phyloP scores from a whole-genome alignment of 2,888 invertebrate genomes.

The Lacanobia oleracea region DNA sequence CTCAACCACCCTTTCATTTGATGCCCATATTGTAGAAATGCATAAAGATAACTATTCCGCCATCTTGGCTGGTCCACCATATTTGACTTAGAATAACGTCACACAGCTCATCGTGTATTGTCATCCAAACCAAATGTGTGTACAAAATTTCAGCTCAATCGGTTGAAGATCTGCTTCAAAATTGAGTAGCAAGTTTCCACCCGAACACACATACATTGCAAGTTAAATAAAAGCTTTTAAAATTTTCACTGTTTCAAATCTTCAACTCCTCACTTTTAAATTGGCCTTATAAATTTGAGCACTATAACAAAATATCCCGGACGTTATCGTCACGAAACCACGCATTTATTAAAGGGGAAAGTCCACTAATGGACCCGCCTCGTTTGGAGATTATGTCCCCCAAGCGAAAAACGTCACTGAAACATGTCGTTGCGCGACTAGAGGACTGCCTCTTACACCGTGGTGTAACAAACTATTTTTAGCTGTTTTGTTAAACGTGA shows the following conservation, averaged over 20 bases:
- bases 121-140: too few species aligned
- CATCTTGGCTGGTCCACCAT: too few species aligned
- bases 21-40: too few species aligned
- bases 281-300: slow-evolving; percentile 41
- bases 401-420: slow-evolving; percentile 65
- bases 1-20: too few species aligned
- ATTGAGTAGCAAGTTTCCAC: too few species aligned
- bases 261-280: slow-evolving; percentile 31
- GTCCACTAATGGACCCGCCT: slow-evolving; percentile 66
- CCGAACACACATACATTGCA: too few species aligned
- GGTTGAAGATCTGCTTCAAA: too few species aligned
- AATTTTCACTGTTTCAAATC: slow-evolving; percentile 19
- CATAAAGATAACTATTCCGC: too few species aligned
- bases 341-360: slow-evolving; percentile 64
- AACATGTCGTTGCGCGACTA: slow-evolving; percentile 57
- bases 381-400: slow-evolving; percentile 68
- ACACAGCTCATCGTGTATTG: too few species aligned
- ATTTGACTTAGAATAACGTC: too few species aligned
- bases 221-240: too few species aligned
- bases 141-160: too few species aligned
- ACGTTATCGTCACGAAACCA: slow-evolving; percentile 46
- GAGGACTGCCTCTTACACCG: slow-evolving; percentile 40
- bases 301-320: slow-evolving; percentile 39
- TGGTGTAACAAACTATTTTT: slow-evolving; percentile 6
- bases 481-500: not conserved